Base-by-base conservation (phyloP, 1,140 invertebrate species). In the Sminthurinus signatus region DNA sequence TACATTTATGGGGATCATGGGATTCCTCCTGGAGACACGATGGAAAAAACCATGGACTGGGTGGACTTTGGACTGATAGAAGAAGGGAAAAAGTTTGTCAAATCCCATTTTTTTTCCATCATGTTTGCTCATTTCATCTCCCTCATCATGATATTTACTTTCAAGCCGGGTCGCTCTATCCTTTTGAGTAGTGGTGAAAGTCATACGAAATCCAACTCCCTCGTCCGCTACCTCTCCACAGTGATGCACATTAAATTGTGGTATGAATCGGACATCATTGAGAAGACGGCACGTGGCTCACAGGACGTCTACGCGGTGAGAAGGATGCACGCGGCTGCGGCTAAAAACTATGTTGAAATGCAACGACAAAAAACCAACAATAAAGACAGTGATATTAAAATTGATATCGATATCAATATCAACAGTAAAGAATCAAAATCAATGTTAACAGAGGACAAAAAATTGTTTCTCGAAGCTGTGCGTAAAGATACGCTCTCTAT, bases 41-140 rank as follows among this genome's bases (percentile, higher is more conserved):
- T 23, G 19, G 5, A 32, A 12, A n/a, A 2, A 4, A 29, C 12
- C 19, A 17, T 42, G 4, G 54, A 59, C 14, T 68, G 65, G 69
- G 29, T 51, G 15, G 52, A 67, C 23, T 21, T 15, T 4, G 56
- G 65, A 39, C 21, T 65, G 27, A 48, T 71, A 2, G 19, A 52
- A 28, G 60, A 66, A 48, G 69, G 69, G 8, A 60, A 43, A n/a
- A 36, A 54, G 27, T 68, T 71, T 36, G 43, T 71, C 3, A 25
- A 52, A 23, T 46, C 43, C 25, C 46, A 71, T 44, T 68, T 71
- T 51, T 71, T 62, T 44, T 57, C 69, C n/a, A 39, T 71, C 42
- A 46, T 71, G n/a, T 52, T 71, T 50, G 60, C 29, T 31, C 58
- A 44, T 28, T 27, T 29, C 42, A 25, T 48, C 10, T 42, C 50